Percentiles rank a stretch among this genome's conserved stretches.
phyloP scores from a whole-genome alignment of 2,113 vertebrate genomes.

The Choloepus hoffmanni region DNA sequence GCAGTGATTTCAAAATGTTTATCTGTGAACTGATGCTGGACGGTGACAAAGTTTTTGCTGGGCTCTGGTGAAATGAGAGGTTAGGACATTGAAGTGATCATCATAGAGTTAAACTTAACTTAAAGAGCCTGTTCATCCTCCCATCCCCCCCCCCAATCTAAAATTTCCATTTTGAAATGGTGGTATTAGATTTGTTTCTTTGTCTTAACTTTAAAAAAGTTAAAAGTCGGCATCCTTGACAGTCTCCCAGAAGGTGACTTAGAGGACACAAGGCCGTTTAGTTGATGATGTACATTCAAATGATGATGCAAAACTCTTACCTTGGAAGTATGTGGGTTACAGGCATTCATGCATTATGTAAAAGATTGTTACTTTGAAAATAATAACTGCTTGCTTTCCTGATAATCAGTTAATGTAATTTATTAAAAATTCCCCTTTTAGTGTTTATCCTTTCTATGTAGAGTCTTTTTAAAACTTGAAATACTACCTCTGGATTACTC shows the following conservation, averaged over 20 bases:
- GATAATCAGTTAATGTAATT: neutral
- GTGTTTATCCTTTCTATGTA: neutral
- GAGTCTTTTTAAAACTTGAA: conserved; percentile 25
- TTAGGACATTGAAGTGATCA: neutral
- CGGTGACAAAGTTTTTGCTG: neutral
- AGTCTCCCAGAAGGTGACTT: neutral
- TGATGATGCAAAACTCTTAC: neutral
- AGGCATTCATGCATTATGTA: neutral
- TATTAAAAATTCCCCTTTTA: conserved; percentile 28
- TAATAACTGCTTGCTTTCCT: neutral
- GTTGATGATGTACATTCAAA: neutral
- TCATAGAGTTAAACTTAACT: conserved; percentile 12
- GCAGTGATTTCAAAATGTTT: neutral
- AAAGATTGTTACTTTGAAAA: conserved; percentile 3
- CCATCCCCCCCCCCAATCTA: neutral
- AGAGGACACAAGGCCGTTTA: neutral
- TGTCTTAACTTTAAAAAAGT: conserved; percentile 24
- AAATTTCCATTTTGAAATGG: neutral
- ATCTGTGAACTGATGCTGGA: neutral
- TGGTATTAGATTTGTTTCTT: neutral
- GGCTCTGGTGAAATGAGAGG: conserved; percentile 12
- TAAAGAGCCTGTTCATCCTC: too few relatives aligned
- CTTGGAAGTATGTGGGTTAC: neutral
- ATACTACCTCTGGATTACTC: conserved; percentile 16
- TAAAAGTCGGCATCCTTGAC: neutral